Percentiles rank a stretch among this genome's conserved stretches.
phyloP scores from a whole-genome alignment of 2,888 invertebrate species.

The Mimumesa dahlbomi region DNA sequence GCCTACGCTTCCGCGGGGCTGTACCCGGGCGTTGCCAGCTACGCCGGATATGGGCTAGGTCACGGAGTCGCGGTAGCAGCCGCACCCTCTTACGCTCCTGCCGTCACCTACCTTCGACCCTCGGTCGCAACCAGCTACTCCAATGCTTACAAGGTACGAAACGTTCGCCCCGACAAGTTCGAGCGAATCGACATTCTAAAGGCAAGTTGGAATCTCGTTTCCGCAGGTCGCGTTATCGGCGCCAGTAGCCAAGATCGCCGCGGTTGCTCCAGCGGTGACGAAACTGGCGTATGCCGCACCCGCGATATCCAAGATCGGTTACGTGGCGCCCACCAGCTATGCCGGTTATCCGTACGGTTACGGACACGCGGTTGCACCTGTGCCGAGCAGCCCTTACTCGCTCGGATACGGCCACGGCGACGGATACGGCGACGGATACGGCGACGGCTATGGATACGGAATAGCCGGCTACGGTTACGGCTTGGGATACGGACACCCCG shows the following conservation, averaged over 20 bases:
- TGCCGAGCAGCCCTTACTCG: not conserved
- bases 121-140: slow-evolving; percentile 73
- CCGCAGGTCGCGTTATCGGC: slow-evolving; percentile 47
- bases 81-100: slow-evolving; percentile 47
- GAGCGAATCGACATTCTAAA: too few relatives aligned
- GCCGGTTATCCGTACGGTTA: slow-evolving; percentile 58
- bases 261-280: slow-evolving; percentile 59
- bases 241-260: slow-evolving; percentile 64
- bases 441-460: slow-evolving; percentile 55
- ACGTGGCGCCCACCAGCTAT: slow-evolving; percentile 43
- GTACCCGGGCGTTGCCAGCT: slow-evolving; percentile 63
- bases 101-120: slow-evolving; percentile 61
- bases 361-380: slow-evolving; percentile 47
- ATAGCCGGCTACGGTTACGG: slow-evolving; percentile 69
- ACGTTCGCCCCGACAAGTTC: too few relatives aligned
- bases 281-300: slow-evolving; percentile 69
- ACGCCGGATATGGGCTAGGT: slow-evolving; percentile 48
- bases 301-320: slow-evolving; percentile 64
- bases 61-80: slow-evolving; percentile 54
- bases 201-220: too few relatives aligned
- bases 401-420: too few relatives aligned
- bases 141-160: slow-evolving; percentile 76
- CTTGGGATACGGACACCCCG: slow-evolving; percentile 22
- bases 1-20: slow-evolving; percentile 74
- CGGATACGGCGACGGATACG: slow-evolving; percentile 50